Evolutionary conservation across 1,140 invertebrate species (phyloP).

Genomic region (Drosophila subobscura): DNA sequence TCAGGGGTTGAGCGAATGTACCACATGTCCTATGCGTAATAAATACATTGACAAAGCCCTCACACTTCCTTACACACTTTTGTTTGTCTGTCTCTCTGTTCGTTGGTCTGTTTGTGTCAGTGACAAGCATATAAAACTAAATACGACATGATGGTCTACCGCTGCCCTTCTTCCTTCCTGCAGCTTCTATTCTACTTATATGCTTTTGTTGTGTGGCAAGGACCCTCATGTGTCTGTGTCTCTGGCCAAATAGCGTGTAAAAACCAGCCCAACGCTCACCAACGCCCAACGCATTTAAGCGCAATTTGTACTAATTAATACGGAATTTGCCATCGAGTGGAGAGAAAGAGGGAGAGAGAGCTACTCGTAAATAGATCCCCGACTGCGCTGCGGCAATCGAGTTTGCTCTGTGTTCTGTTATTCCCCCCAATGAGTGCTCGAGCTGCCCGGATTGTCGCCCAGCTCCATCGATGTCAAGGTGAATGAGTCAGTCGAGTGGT

Average conservation of each 20-base stretch:
- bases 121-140: conserved; percentile 72
- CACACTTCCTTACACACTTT: conserved; percentile 11
- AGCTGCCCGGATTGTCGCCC: conserved; percentile 1
- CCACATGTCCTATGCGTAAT: conserved; percentile 70
- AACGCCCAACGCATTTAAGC: conserved; percentile 54
- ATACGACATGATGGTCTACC: conserved; percentile 46
- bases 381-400: conserved; percentile 19
- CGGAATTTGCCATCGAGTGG: conserved; percentile 28
- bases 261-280: conserved; percentile 5
- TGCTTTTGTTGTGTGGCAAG: conserved; percentile 54
- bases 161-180: conserved; percentile 15
- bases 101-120: conserved; percentile 35
- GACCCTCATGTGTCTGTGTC: conserved; percentile 38
- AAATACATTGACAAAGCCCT: conserved; percentile 47
- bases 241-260: conserved; percentile 48
- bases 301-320: conserved; percentile 75
- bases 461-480: conserved; percentile 39
- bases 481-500: conserved; percentile 34
- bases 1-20: conserved; percentile 17
- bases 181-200: conserved; percentile 9
- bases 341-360: too few species aligned
- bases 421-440: conserved; percentile 1
- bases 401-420: conserved; percentile 15
- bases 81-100: conserved; percentile 6
- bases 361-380: conserved; percentile 18